Evolutionary conservation across 2,888 invertebrate genomes (phyloP), one percentile per base, ranked within the genome.

Genomic region (Sminthurides aquaticus): DNA sequence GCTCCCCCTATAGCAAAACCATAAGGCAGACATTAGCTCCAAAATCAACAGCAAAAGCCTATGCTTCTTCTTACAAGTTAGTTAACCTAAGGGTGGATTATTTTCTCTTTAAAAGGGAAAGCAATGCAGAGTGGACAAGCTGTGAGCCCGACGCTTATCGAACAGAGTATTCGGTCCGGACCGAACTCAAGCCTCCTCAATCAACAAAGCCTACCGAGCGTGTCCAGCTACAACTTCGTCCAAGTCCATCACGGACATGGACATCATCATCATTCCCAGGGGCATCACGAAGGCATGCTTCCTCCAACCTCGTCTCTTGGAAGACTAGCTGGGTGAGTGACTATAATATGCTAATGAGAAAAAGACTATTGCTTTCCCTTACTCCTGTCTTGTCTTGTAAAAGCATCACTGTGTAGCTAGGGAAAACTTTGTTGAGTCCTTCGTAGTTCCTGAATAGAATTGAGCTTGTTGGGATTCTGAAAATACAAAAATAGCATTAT

Each of bases 241-340:
- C 57, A 62, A 49, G 60, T 56, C 28, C 61, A 64, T 60, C 55
- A 49, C 28, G 25, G 52, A 26, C 62, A 54, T n/a, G 27, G 54
- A 15, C 65, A 65, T 66, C 67, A 67, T 48, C 59, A 29, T 24
- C 66, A 65, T 3, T 55, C 55, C n/a, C 64, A 65, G 49, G 28
- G 52, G 18, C 62, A 62, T 20, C 66, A 67, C 24, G 62, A 67
- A n/a, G 56, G 57, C 43, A 67, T n/a, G 59, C 63, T 58, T 22
- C 57, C 55, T 3, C 25, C 60, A 22, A 59, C 43, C 24, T 29
- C 52, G 22, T 43, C 63, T 20, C 49, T 67, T 48, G 69, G 20
- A 64, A 67, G 24, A 64, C 66, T 24, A 57, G 34, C 60, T 67
- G 67, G 52, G 69, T 69, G 58, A 61, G 18, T 52, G 52, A 15